Evolutionary conservation across 2,797 vertebrate genomes (phyloP).

Genomic region (Phyllotis vaccarum): DNA sequence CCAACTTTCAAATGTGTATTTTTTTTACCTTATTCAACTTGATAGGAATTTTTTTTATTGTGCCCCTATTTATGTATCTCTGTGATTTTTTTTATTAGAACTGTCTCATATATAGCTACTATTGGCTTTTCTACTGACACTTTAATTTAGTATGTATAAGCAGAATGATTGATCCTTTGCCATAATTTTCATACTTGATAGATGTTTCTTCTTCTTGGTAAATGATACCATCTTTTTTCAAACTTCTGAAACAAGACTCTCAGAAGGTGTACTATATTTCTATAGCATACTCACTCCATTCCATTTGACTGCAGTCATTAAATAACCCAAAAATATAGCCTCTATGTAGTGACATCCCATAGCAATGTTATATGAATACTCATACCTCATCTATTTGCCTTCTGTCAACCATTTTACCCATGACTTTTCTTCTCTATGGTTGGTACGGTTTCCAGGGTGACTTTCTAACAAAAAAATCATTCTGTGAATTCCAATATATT

Average conservation of each 20-base stretch:
- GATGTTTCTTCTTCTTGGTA: not conserved
- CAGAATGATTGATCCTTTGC: not conserved
- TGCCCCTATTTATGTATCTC: not conserved
- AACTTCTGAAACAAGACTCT: not conserved
- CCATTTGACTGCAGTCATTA: not conserved
- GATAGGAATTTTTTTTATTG: not conserved
- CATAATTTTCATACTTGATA: not conserved
- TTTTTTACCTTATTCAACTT: not conserved
- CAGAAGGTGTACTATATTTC: not conserved
- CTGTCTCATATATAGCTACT: not conserved
- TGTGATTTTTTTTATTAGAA: not conserved
- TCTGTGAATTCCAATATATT: not conserved
- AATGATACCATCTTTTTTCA: conserved; percentile 19
- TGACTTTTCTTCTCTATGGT: not conserved
- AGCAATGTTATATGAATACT: not conserved
- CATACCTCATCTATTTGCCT: not conserved
- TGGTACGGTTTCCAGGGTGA: not conserved
- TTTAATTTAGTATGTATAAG: not conserved
- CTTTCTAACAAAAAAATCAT: not conserved
- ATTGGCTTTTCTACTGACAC: not conserved
- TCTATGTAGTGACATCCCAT: not conserved
- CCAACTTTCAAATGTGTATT: not conserved
- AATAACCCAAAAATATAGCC: not conserved
- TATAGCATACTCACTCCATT: not conserved
- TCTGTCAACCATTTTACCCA: not conserved